Conservation (phyloP, 2,888 invertebrate species). For the Bibio marci region DNA sequence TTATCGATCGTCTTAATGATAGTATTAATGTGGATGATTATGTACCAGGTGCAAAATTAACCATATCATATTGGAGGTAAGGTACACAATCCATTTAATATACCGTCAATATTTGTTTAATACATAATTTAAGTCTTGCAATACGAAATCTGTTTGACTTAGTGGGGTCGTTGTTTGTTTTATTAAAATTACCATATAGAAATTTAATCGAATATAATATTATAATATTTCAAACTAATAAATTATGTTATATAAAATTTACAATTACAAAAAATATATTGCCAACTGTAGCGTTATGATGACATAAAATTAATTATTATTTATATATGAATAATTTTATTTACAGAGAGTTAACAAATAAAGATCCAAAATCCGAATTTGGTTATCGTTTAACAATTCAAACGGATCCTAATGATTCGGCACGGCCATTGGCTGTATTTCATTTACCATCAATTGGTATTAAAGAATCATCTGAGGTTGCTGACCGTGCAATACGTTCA, state of each 20-base stretch:
- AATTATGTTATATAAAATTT: no score
- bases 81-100: no score
- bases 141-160: no score
- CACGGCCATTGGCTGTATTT: conserved; percentile 52
- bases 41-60: conserved; percentile 68
- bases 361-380: conserved; percentile 66
- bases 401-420: conserved; percentile 66
- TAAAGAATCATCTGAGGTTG: conserved; percentile 39
- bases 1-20: conserved; percentile 72
- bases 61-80: conserved; percentile 96
- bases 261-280: no score
- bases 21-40: conserved; percentile 86
- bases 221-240: no score
- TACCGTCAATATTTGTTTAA: no score
- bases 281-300: no score
- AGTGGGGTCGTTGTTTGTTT: no score
- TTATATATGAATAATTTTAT: conserved; percentile 1
- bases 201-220: no score
- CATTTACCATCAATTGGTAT: conserved; percentile 39
- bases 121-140: no score
- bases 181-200: no score
- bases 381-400: conserved; percentile 80
- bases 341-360: conserved; percentile 22
- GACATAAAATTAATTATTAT: no score
- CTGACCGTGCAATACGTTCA: conserved; percentile 64